Conservation (phyloP, 2,888 invertebrate species). For the Melinaea marsaeus region DNA sequence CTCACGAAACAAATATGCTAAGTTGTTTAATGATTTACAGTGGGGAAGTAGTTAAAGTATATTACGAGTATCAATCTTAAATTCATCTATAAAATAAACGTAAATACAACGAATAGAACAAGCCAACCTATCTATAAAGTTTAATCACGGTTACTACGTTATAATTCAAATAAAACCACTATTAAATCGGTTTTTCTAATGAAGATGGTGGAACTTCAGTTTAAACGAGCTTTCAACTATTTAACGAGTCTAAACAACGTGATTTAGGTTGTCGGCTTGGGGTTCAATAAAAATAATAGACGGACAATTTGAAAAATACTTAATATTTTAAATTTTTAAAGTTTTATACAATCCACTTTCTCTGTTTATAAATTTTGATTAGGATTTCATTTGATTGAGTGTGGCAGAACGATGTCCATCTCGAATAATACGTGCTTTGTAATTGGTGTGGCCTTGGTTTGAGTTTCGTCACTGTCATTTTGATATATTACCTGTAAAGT, state of each 20-base stretch:
- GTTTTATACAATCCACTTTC: too few relatives aligned
- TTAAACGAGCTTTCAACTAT: constrained; percentile 26
- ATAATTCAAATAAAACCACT: constrained; percentile 30
- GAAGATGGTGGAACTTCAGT: constrained; percentile 29
- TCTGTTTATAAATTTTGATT: too few relatives aligned
- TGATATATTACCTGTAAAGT: too few relatives aligned
- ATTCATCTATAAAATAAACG: not conserved
- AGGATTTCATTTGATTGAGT: too few relatives aligned
- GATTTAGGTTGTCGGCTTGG: constrained; percentile 6
- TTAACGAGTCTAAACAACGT: constrained; percentile 26
- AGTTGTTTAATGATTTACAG: too few relatives aligned
- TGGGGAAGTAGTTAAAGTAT: too few relatives aligned
- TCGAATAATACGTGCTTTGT: too few relatives aligned
- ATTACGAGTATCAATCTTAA: not conserved
- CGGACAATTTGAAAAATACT: not conserved
- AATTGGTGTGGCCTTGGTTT: too few relatives aligned
- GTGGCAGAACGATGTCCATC: too few relatives aligned
- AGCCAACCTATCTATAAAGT: constrained; percentile 10
- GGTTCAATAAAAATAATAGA: not conserved
- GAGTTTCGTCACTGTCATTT: too few relatives aligned
- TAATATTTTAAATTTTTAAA: not conserved
- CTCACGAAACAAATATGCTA: too few relatives aligned
- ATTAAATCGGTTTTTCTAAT: constrained; percentile 23
- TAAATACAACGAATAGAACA: not conserved
- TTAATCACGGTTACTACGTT: constrained; percentile 23